These are phyloP conservation scores for Bufo gargarizans DNA, from an alignment of 2,113 vertebrate species.

Conservation along the genomic window DNA sequence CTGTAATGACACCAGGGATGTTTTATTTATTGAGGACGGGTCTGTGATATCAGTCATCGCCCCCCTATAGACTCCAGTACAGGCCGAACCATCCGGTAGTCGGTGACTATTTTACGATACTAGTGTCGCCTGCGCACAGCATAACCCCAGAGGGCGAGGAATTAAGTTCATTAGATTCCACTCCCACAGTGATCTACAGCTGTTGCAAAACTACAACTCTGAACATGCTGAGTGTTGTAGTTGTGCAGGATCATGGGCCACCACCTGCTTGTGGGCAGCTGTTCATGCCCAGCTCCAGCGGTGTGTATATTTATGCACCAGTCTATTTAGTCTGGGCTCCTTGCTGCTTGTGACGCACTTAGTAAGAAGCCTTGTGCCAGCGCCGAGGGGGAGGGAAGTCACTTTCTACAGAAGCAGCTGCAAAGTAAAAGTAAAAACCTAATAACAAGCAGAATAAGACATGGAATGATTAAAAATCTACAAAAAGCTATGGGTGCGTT, in stretches of 20 bases:
- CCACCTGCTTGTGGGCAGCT: neutral
- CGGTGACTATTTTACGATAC: neutral
- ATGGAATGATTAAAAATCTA: neutral
- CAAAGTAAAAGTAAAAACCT: neutral
- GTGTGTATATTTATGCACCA: neutral
- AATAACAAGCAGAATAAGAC: neutral
- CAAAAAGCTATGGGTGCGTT: no score
- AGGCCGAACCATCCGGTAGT: neutral
- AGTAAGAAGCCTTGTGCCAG: no score
- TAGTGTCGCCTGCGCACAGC: neutral
- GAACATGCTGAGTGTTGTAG: neutral
- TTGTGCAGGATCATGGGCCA: no score
- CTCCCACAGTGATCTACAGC: neutral
- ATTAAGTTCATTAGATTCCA: no score
- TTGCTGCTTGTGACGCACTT: neutral
- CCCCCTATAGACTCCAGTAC: neutral
- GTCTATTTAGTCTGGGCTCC: conserved; percentile 20
- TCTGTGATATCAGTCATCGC: neutral
- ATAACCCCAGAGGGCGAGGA: neutral
- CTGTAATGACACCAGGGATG: neutral
- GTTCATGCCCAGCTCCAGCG: neutral
- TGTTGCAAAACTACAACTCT: neutral
- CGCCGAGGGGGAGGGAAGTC: neutral
- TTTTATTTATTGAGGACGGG: neutral
- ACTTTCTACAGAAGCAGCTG: neutral